Evolutionary conservation across 2,113 vertebrate genomes (phyloP).

Genomic region (Gopherus evgoodei): DNA sequence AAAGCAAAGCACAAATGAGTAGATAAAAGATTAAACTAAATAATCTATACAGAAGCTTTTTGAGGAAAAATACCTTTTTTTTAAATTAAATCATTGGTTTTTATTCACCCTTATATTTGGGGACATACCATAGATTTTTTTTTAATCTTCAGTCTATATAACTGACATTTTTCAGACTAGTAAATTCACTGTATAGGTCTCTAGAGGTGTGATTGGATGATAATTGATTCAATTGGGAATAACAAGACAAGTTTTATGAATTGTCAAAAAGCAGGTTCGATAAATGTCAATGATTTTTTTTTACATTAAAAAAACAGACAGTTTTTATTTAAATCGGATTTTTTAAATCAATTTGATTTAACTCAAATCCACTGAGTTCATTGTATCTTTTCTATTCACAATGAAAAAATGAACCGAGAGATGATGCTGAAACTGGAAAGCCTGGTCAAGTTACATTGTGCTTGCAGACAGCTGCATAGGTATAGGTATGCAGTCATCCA

Average conservation of each 20-base stretch:
- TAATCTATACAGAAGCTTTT: too few species aligned
- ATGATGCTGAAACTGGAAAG: constrained; percentile 58
- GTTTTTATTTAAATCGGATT: too few species aligned
- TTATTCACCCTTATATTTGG: background rate
- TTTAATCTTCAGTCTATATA: background rate
- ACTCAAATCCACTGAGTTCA: background rate
- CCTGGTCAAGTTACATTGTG: constrained; percentile 40
- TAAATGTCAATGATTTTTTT: too few species aligned
- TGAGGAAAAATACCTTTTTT: too few species aligned
- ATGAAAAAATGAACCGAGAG: constrained; percentile 61
- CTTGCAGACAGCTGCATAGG: constrained; percentile 51
- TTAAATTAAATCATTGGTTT: too few species aligned
- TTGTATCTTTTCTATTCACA: constrained; percentile 17
- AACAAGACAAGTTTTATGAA: background rate
- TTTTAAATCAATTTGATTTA: too few species aligned
- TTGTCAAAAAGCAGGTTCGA: background rate
- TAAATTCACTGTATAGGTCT: background rate
- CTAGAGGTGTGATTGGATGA: background rate
- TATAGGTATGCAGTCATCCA: background rate
- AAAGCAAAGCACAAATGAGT: background rate
- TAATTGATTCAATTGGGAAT: background rate
- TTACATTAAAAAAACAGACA: too few species aligned
- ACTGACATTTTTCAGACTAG: background rate
- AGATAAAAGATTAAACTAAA: too few species aligned
- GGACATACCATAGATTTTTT: background rate